Conservation (phyloP, 1,140 invertebrate genomes). For the Macrotrachela quadricornifera region DNA sequence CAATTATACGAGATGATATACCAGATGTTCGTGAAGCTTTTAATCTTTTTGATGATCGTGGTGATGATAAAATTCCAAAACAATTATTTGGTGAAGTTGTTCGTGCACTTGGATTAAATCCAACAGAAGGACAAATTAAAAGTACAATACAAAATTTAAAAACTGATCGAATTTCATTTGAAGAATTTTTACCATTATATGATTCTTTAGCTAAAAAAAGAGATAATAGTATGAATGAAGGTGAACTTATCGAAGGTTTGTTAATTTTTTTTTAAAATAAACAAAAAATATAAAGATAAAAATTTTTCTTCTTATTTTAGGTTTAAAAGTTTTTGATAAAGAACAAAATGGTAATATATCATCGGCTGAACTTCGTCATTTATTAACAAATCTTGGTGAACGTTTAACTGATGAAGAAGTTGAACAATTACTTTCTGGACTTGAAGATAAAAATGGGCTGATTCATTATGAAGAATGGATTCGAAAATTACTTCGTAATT, state of each 20-base stretch:
- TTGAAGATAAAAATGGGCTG: constrained; percentile 95
- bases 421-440: constrained; percentile 73
- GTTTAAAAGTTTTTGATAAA: constrained; percentile 60
- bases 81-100: constrained; percentile 86
- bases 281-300: too few relatives aligned
- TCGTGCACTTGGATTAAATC: constrained; percentile 83
- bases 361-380: constrained; percentile 82
- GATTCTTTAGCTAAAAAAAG: constrained; percentile 38
- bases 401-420: constrained; percentile 59
- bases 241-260: constrained; percentile 23
- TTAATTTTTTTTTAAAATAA: too few relatives aligned
- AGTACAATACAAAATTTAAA: constrained; percentile 80
- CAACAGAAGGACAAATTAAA: constrained; percentile 88
- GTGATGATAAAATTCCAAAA: constrained; percentile 89
- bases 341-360: constrained; percentile 79
- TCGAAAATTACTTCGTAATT: neutral
- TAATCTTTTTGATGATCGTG: constrained; percentile 79
- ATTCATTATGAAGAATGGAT: constrained; percentile 66
- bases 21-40: constrained; percentile 49
- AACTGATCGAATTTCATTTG: constrained; percentile 80
- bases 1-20: neutral
- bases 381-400: constrained; percentile 83
- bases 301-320: constrained; percentile 31
- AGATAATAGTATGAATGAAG: constrained; percentile 14
- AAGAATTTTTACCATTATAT: constrained; percentile 93